Base-by-base conservation (phyloP, 2,888 invertebrate genomes). In the Archaeoteleia sp. region DNA sequence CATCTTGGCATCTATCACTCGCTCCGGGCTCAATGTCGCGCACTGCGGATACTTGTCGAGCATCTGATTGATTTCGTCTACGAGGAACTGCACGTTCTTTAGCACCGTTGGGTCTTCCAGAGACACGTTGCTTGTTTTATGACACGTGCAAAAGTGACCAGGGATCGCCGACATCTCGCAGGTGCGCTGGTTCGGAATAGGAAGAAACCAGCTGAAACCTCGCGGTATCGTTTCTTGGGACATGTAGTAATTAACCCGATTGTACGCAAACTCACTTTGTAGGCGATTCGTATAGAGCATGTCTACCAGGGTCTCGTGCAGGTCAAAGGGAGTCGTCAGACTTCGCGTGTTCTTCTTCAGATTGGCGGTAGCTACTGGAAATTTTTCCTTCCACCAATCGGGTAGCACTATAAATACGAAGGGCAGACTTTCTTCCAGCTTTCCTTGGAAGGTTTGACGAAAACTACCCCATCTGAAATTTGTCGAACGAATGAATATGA, bases 111-210 rank as follows among this genome's bases (percentile, higher is more conserved):
- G 74, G 70, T 90, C 88, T 20, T 88, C 87, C 0, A 86, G 85
- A 0, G 87, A 80, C 10, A 94, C 79, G 70, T 89, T 88, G 43
- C 86, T 86, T 48, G 90, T 90, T 58, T 89, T 89, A 78, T 94
- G 92, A 73, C 97, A 97, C 13, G 95, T 93, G 83, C 97, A 97
- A 93, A 93, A 97, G 81, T 95, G 94, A 15, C 91, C 90, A 0
- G 91, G 90, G 60, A 97, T 94, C n/a, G n/a, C n/a, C n/a, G n/a
- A n/a, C n/a, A n/a, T 87, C 43, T 89, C 87, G 80, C 97, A 97
- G 0, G 92, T 94, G 35, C 97, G 87, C 53, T 89, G 88, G 29
- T 81, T 83, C 0, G 93, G 91, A 62, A 97, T 88, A 0, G 91
- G 89, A 14, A 91, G 84, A 82, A 97, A 95, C 40, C 95, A 87